Evolutionary conservation across 92 coral and sea anemone species (phyloP), one percentile per base, ranked within the genome.

Genomic region (Bergia puertoricense): DNA sequence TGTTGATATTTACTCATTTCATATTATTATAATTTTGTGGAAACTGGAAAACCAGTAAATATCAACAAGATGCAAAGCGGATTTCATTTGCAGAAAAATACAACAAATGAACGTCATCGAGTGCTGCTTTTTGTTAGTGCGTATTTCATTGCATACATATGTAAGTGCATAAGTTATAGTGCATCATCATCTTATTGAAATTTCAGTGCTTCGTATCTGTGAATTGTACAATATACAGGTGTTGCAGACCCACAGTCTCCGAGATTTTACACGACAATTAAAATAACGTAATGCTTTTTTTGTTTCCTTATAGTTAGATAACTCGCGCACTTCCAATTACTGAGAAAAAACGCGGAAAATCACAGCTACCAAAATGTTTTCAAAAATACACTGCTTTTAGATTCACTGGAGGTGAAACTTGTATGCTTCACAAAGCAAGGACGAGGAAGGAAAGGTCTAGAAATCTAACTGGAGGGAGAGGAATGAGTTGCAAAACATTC

Each of bases 1-100:
- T 84, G 87, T 84, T 84, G 87, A 84, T 71, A 36, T 71, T 84
- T 84, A 84, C 87, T 72, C 86, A 68, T 82, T 84, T 84, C 30
- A 6, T 46, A 69, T 30, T 41, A 44, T 54, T 11, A 54, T 54
- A 54, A 11, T 43, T 77, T 44, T 36, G 9, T 42, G 72, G 57
- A 10, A 66, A 43, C 7, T 42, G 72, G 57, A 10, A 66, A 43
- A 66, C 76, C 75, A 66, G 76, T 66, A 82, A 82, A 82, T 66
- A 82, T 67, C 85, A 81, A 81, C 85, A 81, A 67, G 39, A 82
- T 43, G 77, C 46, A 82, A 72, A 84, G 79, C 87, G 79, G 87
- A 84, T 71, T 83, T 84, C 37, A 71, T 69, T 54, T 71, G 79
- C 77, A 43, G 66, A 23, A 5, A 80, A 11, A 80, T 54, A 80